phyloP scores from a whole-genome alignment of 2,797 vertebrate species.

The Catamblyrhynchus diadema region DNA sequence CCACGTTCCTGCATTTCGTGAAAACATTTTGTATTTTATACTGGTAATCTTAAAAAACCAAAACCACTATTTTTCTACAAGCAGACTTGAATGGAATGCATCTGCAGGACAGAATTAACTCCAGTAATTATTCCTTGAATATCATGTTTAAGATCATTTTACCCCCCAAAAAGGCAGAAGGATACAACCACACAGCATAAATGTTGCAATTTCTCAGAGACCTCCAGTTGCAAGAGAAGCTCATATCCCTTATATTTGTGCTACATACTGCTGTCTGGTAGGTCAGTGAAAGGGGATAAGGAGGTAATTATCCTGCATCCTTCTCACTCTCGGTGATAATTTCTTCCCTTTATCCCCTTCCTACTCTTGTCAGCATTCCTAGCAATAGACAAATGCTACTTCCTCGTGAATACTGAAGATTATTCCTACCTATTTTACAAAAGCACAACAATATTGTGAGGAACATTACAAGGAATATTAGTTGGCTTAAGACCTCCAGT shows the following conservation, averaged over 20 bases:
- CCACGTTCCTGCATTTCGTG: rapidly evolving
- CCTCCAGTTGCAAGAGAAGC: neutral
- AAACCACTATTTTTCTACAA: neutral
- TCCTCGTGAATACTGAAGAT: neutral
- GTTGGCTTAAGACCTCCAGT: neutral
- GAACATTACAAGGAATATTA: neutral
- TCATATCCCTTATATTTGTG: neutral
- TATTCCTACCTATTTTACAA: neutral
- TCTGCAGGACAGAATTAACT: neutral
- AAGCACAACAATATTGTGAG: neutral
- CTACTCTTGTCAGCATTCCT: neutral
- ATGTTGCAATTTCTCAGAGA: neutral
- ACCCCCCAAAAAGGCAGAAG: neutral
- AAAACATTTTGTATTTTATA: neutral
- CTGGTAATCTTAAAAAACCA: neutral
- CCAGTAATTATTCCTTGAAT: neutral
- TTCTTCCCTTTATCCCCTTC: neutral
- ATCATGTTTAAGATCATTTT: neutral
- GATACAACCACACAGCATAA: neutral
- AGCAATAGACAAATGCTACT: neutral
- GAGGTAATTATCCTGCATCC: neutral
- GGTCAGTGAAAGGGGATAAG: neutral
- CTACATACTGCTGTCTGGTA: neutral
- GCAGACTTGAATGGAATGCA: neutral
- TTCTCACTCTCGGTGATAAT: neutral